Conservation (phyloP, 2,113 vertebrate genomes). For the Nothoprocta perdicaria region DNA sequence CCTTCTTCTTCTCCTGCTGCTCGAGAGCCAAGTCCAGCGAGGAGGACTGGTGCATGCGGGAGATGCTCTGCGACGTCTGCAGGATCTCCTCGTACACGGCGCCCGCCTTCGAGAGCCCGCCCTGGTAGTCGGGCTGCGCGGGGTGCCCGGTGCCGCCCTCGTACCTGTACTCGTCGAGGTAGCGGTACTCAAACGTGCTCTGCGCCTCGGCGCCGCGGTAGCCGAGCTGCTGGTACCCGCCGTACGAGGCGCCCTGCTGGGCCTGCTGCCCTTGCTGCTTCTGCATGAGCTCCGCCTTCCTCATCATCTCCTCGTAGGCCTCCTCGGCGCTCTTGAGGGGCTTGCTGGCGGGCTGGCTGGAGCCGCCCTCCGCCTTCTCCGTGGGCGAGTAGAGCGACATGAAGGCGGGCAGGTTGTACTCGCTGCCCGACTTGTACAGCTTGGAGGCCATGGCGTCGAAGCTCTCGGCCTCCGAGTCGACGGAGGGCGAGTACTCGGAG, state of each 20-base stretch:
- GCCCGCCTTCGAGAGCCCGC: slow-evolving; percentile 75
- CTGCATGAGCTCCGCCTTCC: slow-evolving; percentile 94
- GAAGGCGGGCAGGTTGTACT: slow-evolving; percentile 96
- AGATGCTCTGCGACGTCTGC: slow-evolving; percentile 82
- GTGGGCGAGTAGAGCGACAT: slow-evolving; percentile 97
- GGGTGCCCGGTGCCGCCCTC: background rate
- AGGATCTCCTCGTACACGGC: slow-evolving; percentile 91
- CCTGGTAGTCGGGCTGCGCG: slow-evolving; percentile 78
- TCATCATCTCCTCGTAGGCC: slow-evolving; percentile 99
- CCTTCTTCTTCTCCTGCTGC: slow-evolving; percentile 70
- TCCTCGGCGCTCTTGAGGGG: slow-evolving; percentile 97
- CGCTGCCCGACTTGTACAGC: slow-evolving; percentile 94
- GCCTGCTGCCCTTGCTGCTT: slow-evolving; percentile 84
- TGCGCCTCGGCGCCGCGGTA: slow-evolving; percentile 71
- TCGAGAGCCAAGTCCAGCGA: slow-evolving; percentile 76
- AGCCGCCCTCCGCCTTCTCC: slow-evolving; percentile 79
- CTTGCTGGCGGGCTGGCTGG: slow-evolving; percentile 82
- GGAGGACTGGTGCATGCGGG: slow-evolving; percentile 82
- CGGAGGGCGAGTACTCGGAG: slow-evolving; percentile 96
- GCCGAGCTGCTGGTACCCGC: slow-evolving; percentile 76
- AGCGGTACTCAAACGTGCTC: slow-evolving; percentile 80
- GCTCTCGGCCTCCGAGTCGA: slow-evolving; percentile 95
- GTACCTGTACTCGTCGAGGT: slow-evolving; percentile 83
- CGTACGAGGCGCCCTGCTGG: slow-evolving; percentile 74
- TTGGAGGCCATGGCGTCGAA: slow-evolving; percentile 88